Evolutionary conservation across 2,888 invertebrate species (phyloP).

Genomic region (Leucophora obtusa): DNA sequence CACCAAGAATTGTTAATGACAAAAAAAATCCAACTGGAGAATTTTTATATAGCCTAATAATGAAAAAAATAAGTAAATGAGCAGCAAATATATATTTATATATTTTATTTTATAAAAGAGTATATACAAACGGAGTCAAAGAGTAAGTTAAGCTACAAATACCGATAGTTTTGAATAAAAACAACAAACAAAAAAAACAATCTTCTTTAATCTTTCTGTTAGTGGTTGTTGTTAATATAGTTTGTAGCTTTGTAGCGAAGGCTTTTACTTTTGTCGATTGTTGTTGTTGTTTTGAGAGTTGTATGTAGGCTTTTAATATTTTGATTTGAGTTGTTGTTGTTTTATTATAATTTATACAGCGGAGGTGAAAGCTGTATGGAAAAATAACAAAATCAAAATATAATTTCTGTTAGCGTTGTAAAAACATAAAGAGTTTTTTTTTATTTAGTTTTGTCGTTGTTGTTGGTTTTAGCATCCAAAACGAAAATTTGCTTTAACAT

Average conservation of each 20-base stretch:
- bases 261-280: slow-evolving; percentile 46
- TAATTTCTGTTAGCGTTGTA: slow-evolving; percentile 27
- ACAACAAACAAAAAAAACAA: slow-evolving; percentile 31
- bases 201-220: slow-evolving; percentile 45
- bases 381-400: slow-evolving; percentile 20
- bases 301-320: slow-evolving; percentile 59
- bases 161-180: slow-evolving; percentile 28
- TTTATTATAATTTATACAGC: slow-evolving; percentile 29
- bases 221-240: slow-evolving; percentile 52
- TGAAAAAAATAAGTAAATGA: not conserved
- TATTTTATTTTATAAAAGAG: slow-evolving; percentile 22
- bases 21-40: not conserved
- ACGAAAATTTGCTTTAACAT: slow-evolving; percentile 35
- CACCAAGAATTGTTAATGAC: not conserved
- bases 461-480: slow-evolving; percentile 14
- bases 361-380: slow-evolving; percentile 55
- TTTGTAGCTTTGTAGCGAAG: slow-evolving; percentile 60
- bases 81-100: not conserved
- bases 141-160: slow-evolving; percentile 41
- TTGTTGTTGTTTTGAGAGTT: slow-evolving; percentile 38
- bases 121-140: slow-evolving; percentile 14
- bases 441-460: slow-evolving; percentile 20
- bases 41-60: not conserved
- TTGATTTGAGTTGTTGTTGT: slow-evolving; percentile 31
- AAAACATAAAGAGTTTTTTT: slow-evolving; percentile 1